Evolutionary conservation across 2,797 vertebrate genomes (phyloP), one percentile per base, ranked within the genome.

Genomic region (Podarcis lilfordi): DNA sequence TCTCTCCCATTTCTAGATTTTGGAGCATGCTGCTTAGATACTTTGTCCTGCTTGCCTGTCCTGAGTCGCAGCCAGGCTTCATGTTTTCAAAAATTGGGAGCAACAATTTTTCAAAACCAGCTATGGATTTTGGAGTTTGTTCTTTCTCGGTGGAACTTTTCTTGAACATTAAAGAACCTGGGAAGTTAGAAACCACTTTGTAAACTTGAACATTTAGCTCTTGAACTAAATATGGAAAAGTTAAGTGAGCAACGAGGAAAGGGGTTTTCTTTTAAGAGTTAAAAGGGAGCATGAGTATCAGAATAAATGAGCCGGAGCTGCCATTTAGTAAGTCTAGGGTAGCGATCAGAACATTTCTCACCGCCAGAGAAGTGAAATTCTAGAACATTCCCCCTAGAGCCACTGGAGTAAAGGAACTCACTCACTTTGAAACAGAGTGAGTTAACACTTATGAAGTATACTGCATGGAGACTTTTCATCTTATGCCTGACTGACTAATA

Each of bases 261-360:
- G 68, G 11, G 7, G 2, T 43, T 11, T 66, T 84, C 19, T 21
- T 75, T n/a, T 50, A 4, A 83, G 29, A 72, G 45, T 61, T 80
- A 72, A 80, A 86, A 86, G 77, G 68, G 3, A 43, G 37, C 76
- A 80, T 9, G 37, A 68, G 29, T 74, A 85, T 74, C 59, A 80
- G 82, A 66, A 85, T 45, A 45, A 84, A 80, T 17, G 21, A 61
- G 64, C 11, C 29, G 11, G 21, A 40, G 55, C 68, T 89, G 68
- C 25, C 76, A 80, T 45, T 27, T 55, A 79, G 82, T 68, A 84
- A 72, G 82, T 79, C 84, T 71, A 43, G 76, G n/a, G 66, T 72
- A 72, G 37, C 84, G 35, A 88, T 79, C 87, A 80, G 82, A 84
- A 88, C 82, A 84, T 61, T 79, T 82, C 82, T 71, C 79, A 79